These are phyloP conservation scores for Zophobas morio DNA, from an alignment of 1,140 invertebrate species.

Conservation along the genomic window DNA sequence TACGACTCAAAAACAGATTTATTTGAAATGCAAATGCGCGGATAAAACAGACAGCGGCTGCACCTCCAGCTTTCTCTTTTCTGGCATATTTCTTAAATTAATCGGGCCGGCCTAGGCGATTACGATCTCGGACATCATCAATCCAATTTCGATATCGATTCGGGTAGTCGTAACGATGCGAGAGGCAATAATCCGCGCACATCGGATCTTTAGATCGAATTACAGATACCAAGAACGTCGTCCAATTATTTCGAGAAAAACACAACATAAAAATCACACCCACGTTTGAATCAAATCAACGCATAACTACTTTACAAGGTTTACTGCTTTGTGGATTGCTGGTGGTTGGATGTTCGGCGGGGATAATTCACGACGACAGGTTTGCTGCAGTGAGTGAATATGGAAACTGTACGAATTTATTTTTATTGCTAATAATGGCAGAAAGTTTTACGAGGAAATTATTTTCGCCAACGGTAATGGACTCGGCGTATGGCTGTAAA, in stretches of 20 bases:
- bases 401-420: conserved; percentile 6
- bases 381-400: neutral
- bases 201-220: conserved; percentile 39
- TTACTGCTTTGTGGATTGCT: conserved; percentile 22
- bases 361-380: neutral
- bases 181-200: conserved; percentile 35
- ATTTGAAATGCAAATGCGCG: neutral
- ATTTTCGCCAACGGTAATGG: neutral
- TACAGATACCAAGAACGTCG: conserved; percentile 27
- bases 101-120: neutral
- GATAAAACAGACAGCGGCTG: neutral
- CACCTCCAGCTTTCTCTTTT: neutral
- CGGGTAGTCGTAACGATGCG: conserved; percentile 13
- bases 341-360: neutral
- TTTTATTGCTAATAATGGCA: neutral
- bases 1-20: neutral
- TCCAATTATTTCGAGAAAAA: conserved; percentile 40
- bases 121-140: conserved; percentile 19
- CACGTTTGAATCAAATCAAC: conserved; percentile 18
- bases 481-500: neutral
- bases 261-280: conserved; percentile 33
- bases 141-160: conserved; percentile 29
- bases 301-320: conserved; percentile 2
- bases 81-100: conserved; percentile 17
- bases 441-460: conserved; percentile 14